phyloP scores from a whole-genome alignment of 2,797 vertebrate species.

The Toxotes lorentzi region DNA sequence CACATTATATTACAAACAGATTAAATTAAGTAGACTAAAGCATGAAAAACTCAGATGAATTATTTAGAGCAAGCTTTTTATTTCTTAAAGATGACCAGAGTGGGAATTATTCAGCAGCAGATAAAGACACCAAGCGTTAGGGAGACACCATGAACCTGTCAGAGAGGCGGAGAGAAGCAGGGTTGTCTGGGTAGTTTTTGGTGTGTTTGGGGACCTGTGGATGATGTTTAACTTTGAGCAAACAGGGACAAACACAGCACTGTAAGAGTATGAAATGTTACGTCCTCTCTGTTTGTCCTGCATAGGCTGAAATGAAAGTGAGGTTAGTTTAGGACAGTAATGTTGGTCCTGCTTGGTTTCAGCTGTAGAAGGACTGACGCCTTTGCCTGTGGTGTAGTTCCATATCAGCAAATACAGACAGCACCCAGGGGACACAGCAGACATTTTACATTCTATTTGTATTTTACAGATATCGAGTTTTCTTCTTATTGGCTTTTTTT shows the following conservation, averaged over 20 bases:
- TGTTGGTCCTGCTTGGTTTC: neutral
- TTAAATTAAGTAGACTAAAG: neutral
- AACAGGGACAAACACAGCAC: neutral
- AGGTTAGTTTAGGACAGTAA: conserved; percentile 1
- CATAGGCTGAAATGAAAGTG: neutral
- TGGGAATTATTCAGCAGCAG: neutral
- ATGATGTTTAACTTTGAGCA: neutral
- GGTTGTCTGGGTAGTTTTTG: neutral
- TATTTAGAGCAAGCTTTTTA: neutral
- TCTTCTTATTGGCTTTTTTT: neutral
- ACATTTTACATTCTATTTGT: neutral
- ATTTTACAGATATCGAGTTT: neutral
- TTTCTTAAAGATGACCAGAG: neutral
- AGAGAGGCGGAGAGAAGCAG: neutral
- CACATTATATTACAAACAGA: neutral
- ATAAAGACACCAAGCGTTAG: neutral
- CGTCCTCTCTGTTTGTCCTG: neutral
- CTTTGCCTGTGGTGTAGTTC: neutral
- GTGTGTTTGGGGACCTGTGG: conserved; percentile 1
- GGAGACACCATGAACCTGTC: neutral
- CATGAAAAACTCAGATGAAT: neutral
- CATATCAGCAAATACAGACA: neutral
- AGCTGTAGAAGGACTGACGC: neutral
- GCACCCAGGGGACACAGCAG: neutral
- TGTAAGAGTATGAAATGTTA: neutral